These are phyloP conservation scores for Candidula unifasciata DNA, from an alignment of 2,888 invertebrate species.

Conservation along the genomic window DNA sequence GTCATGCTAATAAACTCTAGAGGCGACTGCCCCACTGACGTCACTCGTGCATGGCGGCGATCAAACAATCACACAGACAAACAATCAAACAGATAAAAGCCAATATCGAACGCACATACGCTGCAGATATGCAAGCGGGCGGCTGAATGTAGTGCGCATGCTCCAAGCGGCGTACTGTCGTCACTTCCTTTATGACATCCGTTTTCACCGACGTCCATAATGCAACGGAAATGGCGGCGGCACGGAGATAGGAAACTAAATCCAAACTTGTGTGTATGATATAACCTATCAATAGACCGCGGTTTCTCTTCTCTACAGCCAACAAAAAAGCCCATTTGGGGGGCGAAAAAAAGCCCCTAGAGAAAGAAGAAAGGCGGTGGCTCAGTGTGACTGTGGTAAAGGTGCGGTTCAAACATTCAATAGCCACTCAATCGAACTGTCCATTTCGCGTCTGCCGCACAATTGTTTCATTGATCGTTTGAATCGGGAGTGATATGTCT, in stretches of 20 bases:
- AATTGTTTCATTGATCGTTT: constrained; percentile 2
- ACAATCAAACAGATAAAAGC: background rate
- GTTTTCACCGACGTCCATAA: constrained; percentile 24
- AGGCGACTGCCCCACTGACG: too few species aligned
- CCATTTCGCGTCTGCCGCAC: background rate
- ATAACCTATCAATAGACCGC: background rate
- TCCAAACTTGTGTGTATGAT: background rate
- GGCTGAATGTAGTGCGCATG: constrained; percentile 12
- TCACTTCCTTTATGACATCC: constrained; percentile 40
- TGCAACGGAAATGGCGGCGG: constrained; percentile 28
- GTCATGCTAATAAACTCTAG: too few species aligned
- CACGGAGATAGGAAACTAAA: constrained; percentile 17
- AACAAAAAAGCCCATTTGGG: background rate
- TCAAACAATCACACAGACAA: background rate
- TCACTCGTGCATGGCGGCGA: background rate
- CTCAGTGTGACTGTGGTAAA: background rate
- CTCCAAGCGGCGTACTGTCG: constrained; percentile 30
- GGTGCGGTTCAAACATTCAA: background rate
- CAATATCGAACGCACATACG: background rate
- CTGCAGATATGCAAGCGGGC: constrained; percentile 25
- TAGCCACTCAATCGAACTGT: background rate
- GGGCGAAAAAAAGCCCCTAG: background rate
- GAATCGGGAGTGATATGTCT: background rate
- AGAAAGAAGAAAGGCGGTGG: background rate
- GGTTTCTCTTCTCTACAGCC: background rate